Conservation (phyloP, 2,113 vertebrate genomes). For the Melanerpes aurifrons region DNA sequence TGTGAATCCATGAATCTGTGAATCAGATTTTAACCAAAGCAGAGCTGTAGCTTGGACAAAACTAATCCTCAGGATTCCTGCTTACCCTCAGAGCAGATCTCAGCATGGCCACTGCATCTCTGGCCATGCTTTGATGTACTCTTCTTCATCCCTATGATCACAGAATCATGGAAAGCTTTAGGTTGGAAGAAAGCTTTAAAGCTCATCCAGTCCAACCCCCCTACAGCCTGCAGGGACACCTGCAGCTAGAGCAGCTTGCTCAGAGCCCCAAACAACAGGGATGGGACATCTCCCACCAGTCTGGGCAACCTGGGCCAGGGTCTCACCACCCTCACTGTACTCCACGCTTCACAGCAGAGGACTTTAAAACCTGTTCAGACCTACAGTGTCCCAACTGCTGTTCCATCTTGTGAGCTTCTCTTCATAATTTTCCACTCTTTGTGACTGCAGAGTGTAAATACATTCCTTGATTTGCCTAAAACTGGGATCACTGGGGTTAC, state of each 20-base stretch:
- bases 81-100: not conserved
- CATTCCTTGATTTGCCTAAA: slow-evolving; percentile 8
- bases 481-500: not conserved
- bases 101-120: not conserved
- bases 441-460: not conserved
- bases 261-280: too few species aligned
- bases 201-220: too few species aligned
- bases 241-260: too few species aligned
- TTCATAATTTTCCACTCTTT: not conserved
- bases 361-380: slow-evolving; percentile 22
- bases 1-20: too few species aligned
- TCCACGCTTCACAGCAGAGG: not conserved
- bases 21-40: not conserved
- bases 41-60: not conserved
- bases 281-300: too few species aligned
- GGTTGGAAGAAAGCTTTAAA: too few species aligned
- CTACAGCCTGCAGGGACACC: too few species aligned
- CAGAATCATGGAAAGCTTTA: too few species aligned
- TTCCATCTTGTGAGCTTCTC: not conserved
- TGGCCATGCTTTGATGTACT: not conserved
- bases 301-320: too few species aligned
- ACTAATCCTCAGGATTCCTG: not conserved
- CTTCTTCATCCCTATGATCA: not conserved
- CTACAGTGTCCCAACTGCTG: not conserved
- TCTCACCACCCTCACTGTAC: too few species aligned